Evolutionary conservation across 2,113 vertebrate genomes (phyloP), one percentile per base, ranked within the genome.

Genomic region (Sminthopsis crassicaudata): DNA sequence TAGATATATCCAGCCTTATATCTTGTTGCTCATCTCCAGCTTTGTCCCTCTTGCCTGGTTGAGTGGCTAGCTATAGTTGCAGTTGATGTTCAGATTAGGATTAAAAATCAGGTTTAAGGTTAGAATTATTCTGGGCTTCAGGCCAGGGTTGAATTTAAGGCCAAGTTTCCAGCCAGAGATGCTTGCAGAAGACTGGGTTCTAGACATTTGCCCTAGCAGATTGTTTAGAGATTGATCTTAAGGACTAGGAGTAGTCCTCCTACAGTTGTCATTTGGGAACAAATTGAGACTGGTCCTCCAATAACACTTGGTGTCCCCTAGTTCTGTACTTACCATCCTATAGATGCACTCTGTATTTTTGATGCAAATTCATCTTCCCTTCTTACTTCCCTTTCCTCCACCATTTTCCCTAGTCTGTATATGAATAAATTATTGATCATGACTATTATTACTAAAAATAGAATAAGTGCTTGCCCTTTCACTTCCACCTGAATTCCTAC

Each of bases 231-330:
- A 4, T 23, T 42, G 36, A 42, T 84, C 36, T 84, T 42, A 84
- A 8, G 67, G n/a, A 84, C 19, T 84, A 84, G n/a, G 16, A 84
- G n/a, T n/a, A n/a, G n/a, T n/a, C n/a, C 36, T 76, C 60, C 67
- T 42, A n/a, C 22, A 84, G 67, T 23, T 84, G 36, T 84, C 67
- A 42, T 42, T 36, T 84, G 67, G 42, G 6, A 84, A 84, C 16
- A 8, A 84, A 42, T 2, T 42, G n/a, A 84, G 67, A 84, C 19
- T 22, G 7, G 67, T 8, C 67, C 30, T n/a, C 36, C 60, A 36
- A 5, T 36, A 67, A 36, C 93, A 88, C 36, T 95, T 95, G 55
- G 94, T 93, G 97, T 94, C 46, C 0, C 7, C 60, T 76, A n/a
- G 60, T 36, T 76, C 36, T 76, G 5, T 76, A 19, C 36, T 76